Evolutionary conservation across 2,888 invertebrate genomes (phyloP).

Genomic region (Elysia crispata): DNA sequence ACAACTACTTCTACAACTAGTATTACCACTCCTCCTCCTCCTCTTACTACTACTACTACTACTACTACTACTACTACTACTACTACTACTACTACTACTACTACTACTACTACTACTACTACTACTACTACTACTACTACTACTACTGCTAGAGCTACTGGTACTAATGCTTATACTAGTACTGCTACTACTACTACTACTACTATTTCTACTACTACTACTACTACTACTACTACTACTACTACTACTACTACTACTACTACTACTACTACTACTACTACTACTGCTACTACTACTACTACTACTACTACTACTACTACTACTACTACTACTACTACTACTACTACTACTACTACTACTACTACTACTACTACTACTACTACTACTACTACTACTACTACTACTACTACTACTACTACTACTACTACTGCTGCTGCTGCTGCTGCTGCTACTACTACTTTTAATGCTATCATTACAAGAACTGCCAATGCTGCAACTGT

Average conservation of each 20-base stretch:
- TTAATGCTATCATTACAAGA: not conserved
- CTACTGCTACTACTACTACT: not conserved
- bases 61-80: constrained; percentile 9
- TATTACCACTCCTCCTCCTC: not conserved
- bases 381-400: constrained; percentile 23
- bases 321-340: constrained; percentile 16
- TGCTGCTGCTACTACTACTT: not conserved
- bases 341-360: constrained; percentile 16
- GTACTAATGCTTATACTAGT: not conserved
- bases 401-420: not conserved
- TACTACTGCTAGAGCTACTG: not conserved
- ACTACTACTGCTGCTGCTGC: not conserved
- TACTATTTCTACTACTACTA: too few relatives aligned
- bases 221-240: not conserved
- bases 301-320: not conserved
- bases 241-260: not conserved
- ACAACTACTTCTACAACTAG: too few relatives aligned
- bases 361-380: constrained; percentile 24
- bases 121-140: constrained; percentile 9
- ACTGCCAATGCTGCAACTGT: too few relatives aligned
- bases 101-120: constrained; percentile 9
- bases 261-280: too few relatives aligned
- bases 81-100: constrained; percentile 1
- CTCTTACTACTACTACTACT: too few relatives aligned
- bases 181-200: too few relatives aligned